Evolutionary conservation across 1,140 invertebrate species (phyloP), one percentile per base, ranked within the genome.

Genomic region (Pinna nobilis): DNA sequence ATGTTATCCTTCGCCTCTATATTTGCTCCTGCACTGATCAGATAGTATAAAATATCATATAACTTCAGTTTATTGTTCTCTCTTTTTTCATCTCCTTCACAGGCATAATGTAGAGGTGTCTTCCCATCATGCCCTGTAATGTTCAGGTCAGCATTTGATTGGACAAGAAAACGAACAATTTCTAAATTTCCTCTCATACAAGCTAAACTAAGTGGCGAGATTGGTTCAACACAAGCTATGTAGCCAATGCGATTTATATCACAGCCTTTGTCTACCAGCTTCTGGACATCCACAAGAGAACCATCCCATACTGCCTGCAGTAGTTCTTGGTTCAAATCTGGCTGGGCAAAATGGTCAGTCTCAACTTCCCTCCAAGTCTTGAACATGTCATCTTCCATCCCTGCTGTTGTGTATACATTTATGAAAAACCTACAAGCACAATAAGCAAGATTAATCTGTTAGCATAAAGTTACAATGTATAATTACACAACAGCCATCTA

Each of bases 1-100:
- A 96, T 96, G 78, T 96, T 95, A 83, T 97, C 95, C 0, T 94
- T 94, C 11, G 94, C 93, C 84, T 97, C 95, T 0, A 96, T 94
- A 30, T 94, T 93, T 11, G 96, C 95, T 11, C 95, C 95, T 57
- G 76, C 51, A 35, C 78, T 50, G 1, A 86, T 57, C 6, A 86
- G 72, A 57, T 79, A 39, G 7, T 82, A 66, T 44, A 82, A 61
- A 49, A 84, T 80, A 55, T 80, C 60, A 18, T 76, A 47, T 50
- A 74, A 63, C 50, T 77, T 69, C 5, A 35, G 53, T 37, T 75
- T 79, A 35, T 77, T 74, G 18, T 75, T 63, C 28, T 78, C 76
- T 1, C 49, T 59, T 15, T 60, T 53, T 30, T 83, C 77, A 35
- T 82, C 76, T 20, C 74, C 69, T 50, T 78, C 76, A 78, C 82